Evolutionary conservation across 1,140 invertebrate genomes (phyloP), one percentile per base, ranked within the genome.

Genomic region (Thaumetopoea pityocampa): DNA sequence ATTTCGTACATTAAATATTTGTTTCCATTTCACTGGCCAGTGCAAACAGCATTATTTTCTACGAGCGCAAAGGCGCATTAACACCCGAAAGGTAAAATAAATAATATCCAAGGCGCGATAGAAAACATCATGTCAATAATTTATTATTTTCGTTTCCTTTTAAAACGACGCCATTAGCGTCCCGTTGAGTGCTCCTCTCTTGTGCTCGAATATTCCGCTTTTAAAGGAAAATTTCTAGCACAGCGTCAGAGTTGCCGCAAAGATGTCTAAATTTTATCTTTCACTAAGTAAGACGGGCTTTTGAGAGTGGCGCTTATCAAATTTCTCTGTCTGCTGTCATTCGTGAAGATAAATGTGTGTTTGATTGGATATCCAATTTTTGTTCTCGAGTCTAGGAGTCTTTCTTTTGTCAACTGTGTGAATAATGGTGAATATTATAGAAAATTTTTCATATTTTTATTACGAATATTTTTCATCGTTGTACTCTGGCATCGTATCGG

Each of bases 71-170:
- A 24, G 32, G 14, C 29, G 16, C 33, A 43, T 49, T 35, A 51
- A 33, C 45, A 32, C 26, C 29, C 12, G 16, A 41, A 26, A 51
- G 50, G 46, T 51, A 65, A 62, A 66, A 67, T 67, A 64, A 67
- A 64, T 60, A 65, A 63, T 60, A 57, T 57, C 35, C 41, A 56
- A 54, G 40, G 43, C 49, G 54, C 44, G 55, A 58, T 53, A 58
- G 36, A 61, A 67, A 67, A 70, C 52, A 63, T 71, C 61, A 65
- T 78, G 69, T 71, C 67, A 73, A 79, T 79, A 79, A 76, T 67
- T 76, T 79, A 76, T 77, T 70, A 70, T 78, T 73, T 76, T 69
- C 64, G 55, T 67, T 73, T 66, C 57, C 57, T 64, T 71, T 66
- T 64, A 67, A 67, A 73, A 61, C 54, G 61, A 59, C 30, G 62